Conservation (phyloP, 2,113 vertebrate genomes). For the Aphyosemion australe region DNA sequence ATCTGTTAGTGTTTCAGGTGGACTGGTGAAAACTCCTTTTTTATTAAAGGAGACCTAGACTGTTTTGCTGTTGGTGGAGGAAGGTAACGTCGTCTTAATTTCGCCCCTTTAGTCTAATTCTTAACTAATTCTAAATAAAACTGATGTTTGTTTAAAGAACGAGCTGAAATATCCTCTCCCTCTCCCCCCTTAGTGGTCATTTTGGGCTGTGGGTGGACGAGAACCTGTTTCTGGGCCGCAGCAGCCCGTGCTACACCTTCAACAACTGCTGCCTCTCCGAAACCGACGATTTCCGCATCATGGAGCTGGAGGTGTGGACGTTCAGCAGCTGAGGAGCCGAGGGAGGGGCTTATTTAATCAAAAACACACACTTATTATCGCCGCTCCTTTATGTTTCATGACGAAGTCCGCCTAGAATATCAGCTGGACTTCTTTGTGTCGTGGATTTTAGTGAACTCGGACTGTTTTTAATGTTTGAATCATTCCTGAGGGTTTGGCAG, state of each 20-base stretch:
- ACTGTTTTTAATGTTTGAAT: constrained; percentile 16
- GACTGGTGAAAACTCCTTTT: constrained; percentile 85
- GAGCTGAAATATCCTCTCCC: not conserved
- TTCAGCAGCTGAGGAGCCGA: constrained; percentile 72
- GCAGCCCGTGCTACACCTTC: constrained; percentile 83
- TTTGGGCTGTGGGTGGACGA: constrained; percentile 85
- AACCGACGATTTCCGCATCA: constrained; percentile 79
- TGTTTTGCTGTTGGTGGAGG: constrained; percentile 83
- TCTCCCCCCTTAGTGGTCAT: constrained; percentile 73
- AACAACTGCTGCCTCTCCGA: constrained; percentile 81
- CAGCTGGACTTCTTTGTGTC: constrained; percentile 27
- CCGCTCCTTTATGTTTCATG: constrained; percentile 15
- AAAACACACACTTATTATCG: constrained; percentile 27
- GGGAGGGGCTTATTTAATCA: constrained; percentile 4
- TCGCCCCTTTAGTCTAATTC: not conserved
- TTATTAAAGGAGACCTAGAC: constrained; percentile 84
- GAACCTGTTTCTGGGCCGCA: constrained; percentile 78
- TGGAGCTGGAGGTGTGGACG: constrained; percentile 84
- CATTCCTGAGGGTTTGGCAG: constrained; percentile 54
- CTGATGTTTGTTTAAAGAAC: not conserved
- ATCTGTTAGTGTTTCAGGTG: constrained; percentile 78
- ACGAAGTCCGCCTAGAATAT: constrained; percentile 23
- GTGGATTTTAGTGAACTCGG: constrained; percentile 21
- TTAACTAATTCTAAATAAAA: not conserved
- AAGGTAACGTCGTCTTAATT: constrained; percentile 62